Percentiles rank a stretch among this genome's conserved stretches.
phyloP scores from a whole-genome alignment of 2,113 vertebrate genomes.

The Mus spicilegus region DNA sequence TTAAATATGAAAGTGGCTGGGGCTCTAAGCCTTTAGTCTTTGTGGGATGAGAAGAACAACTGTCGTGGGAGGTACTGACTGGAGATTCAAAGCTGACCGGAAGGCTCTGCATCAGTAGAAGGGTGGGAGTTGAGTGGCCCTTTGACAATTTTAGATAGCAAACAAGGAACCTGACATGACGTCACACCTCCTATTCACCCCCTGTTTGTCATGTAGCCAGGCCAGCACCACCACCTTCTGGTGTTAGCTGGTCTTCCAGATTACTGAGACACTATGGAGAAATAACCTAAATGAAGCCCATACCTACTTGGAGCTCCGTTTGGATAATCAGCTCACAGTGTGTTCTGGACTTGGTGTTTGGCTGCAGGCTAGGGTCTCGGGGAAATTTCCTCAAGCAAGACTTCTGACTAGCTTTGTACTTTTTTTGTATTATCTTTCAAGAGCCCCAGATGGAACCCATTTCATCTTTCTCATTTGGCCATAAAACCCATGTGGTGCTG shows the following conservation, averaged over 20 bases:
- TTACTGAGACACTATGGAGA: not conserved
- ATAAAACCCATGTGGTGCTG: not conserved
- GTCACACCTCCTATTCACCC: not conserved
- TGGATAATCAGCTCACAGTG: not conserved
- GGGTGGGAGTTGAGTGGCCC: not conserved
- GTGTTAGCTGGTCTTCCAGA: not conserved
- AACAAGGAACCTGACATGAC: not conserved
- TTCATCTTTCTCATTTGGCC: conserved; percentile 39
- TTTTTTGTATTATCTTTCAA: not conserved
- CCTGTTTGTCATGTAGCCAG: not conserved
- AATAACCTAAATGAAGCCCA: not conserved
- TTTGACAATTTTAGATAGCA: not conserved
- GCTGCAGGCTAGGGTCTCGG: not conserved
- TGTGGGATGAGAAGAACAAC: not conserved
- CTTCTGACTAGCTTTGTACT: conserved; percentile 22
- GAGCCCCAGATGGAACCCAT: conserved; percentile 26
- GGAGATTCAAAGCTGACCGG: not conserved
- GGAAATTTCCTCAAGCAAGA: conserved; percentile 17
- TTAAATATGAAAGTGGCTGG: not conserved
- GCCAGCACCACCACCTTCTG: not conserved
- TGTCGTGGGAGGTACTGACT: not conserved
- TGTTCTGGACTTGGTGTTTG: conserved; percentile 36
- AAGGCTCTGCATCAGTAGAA: not conserved
- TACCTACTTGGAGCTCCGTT: not conserved
- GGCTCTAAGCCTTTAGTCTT: not conserved